A percentile compares a stretch with the other conserved stretches of the same genome.
Conservation (phyloP, 1,140 invertebrate genomes). For the Temnothorax longispinosus region DNA sequence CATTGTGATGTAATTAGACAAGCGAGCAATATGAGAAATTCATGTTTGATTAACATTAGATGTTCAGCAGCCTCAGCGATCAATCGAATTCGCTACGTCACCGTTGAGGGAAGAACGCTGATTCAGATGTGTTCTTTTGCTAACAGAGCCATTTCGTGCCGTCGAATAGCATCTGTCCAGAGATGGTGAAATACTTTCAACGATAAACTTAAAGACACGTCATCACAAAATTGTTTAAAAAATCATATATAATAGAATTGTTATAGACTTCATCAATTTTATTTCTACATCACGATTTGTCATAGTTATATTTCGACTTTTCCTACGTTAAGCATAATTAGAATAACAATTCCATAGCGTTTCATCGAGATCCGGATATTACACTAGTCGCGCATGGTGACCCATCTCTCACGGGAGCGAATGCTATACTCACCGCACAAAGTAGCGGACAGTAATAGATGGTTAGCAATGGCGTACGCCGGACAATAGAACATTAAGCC, state of each 20-base stretch:
- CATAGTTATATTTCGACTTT: background rate
- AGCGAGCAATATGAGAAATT: slow-evolving; percentile 13
- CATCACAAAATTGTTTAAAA: background rate
- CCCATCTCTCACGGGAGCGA: slow-evolving; percentile 12
- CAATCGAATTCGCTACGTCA: slow-evolving; percentile 4
- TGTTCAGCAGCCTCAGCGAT: background rate
- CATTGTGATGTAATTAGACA: slow-evolving; percentile 31
- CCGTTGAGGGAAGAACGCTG: background rate
- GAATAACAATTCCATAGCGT: background rate
- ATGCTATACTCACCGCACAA: slow-evolving; percentile 8
- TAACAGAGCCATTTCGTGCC: background rate
- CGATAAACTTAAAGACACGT: background rate
- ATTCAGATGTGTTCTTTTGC: background rate
- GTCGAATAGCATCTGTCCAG: background rate
- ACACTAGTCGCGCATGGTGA: background rate
- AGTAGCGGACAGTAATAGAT: slow-evolving; percentile 53
- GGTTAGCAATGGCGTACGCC: slow-evolving; percentile 46
- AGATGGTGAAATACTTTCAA: background rate
- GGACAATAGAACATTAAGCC: slow-evolving; percentile 52
- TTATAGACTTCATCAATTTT: background rate
- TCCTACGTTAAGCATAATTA: background rate
- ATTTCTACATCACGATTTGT: background rate
- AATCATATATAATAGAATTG: background rate
- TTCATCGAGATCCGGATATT: slow-evolving; percentile 11
- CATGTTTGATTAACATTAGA: slow-evolving; percentile 24